Base-by-base conservation (phyloP, 2,797 vertebrate genomes). In the Malurus splendens region DNA sequence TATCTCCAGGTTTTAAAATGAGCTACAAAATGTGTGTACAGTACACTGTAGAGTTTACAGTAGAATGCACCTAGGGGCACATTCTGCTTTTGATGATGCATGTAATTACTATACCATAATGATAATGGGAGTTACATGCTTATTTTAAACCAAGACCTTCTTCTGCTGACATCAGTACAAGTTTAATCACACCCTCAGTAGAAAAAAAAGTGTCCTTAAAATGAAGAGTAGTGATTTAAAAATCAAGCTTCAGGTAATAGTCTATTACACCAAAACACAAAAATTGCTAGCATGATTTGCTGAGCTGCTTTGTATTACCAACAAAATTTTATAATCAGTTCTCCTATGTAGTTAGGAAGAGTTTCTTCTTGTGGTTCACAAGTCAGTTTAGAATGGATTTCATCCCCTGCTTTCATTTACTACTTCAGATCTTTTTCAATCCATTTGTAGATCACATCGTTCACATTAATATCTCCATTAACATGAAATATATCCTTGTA, bases 381-480 rank as follows among this genome's bases (percentile, higher is more conserved):
- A 97, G 89, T 52, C 94, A 94, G 82, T 95, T 97, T 76, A 97
- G 86, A 59, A 97, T 95, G 97, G 0, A 93, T 96, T 78, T 98
- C 97, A 5, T 97, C 95, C 38, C 95, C 95, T 9, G 92, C 93
- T 61, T 97, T 87, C 86, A 97, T 97, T 51, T 95, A 96, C 77
- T 97, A 96, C 84, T 98, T 96, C 96, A 36, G 32, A 52, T 65
- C n/a, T 59, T 42, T 48, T 77, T 25, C 47, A 77, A 25, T 71
- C 27, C 19, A 32, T 22, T 48, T 54, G 16, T 25, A 48, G 16
- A 36, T 48, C 27, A 16, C 8, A 54, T 45, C 17, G 77, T 47
- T 65, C 27, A 54, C 52, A 47, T 28, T 4, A 54, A 32, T 33
- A 16, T 59, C n/a, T 54, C 16, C 13, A 59, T 38, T 16, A 41